These are phyloP conservation scores for Microctonus aethiopoides DNA, from an alignment of 2,888 invertebrate species.

Conservation along the genomic window DNA sequence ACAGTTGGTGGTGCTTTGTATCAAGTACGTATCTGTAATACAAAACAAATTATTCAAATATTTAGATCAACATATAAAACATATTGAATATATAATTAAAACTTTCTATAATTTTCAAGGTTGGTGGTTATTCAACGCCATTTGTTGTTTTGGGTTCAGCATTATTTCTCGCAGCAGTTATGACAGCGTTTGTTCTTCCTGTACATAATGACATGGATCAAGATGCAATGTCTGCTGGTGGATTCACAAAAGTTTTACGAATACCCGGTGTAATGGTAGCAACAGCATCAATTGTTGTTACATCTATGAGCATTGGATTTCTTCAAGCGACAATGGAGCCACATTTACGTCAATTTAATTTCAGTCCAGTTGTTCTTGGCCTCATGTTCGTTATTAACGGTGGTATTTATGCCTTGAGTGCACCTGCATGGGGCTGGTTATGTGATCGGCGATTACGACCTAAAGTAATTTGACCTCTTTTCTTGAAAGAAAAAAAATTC, in stretches of 20 bases:
- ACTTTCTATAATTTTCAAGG: slow-evolving; percentile 50
- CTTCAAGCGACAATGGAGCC: slow-evolving; percentile 90
- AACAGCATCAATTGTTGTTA: slow-evolving; percentile 78
- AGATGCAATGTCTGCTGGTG: slow-evolving; percentile 70
- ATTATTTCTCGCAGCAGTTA: slow-evolving; percentile 79
- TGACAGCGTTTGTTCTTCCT: slow-evolving; percentile 80
- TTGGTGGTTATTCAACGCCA: slow-evolving; percentile 83
- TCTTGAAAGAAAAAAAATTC: not conserved
- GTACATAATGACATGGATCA: slow-evolving; percentile 72
- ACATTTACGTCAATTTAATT: slow-evolving; percentile 80
- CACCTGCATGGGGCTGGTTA: slow-evolving; percentile 84
- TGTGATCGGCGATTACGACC: slow-evolving; percentile 78
- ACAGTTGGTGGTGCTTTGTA: slow-evolving; percentile 89
- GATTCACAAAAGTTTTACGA: slow-evolving; percentile 74
- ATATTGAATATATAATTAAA: not conserved
- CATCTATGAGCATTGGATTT: slow-evolving; percentile 87
- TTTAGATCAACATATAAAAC: not conserved
- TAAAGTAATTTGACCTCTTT: slow-evolving; percentile 64
- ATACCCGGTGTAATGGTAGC: slow-evolving; percentile 82
- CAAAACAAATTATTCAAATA: not conserved
- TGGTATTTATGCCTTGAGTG: slow-evolving; percentile 81
- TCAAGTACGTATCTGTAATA: slow-evolving; percentile 66
- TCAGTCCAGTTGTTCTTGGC: slow-evolving; percentile 79
- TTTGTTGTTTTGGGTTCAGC: slow-evolving; percentile 83
- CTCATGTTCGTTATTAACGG: slow-evolving; percentile 88